Conservation (phyloP, 1,140 invertebrate species). For the Paracyclopina nana region DNA sequence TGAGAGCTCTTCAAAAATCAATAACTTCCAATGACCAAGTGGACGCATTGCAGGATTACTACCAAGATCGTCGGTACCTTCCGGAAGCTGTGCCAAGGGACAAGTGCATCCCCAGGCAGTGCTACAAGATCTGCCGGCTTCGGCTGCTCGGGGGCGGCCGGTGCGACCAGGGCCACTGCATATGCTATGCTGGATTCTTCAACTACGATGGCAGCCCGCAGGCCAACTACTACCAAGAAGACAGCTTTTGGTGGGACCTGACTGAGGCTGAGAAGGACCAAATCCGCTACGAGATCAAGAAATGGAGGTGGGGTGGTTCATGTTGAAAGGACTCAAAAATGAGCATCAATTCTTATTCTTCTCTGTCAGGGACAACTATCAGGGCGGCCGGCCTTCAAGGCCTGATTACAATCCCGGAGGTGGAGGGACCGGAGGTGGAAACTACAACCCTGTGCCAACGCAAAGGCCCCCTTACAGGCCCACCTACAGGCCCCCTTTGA, state of each 20-base stretch:
- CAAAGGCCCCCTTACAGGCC: neutral
- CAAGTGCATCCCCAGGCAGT: no score
- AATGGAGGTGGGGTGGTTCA: no score
- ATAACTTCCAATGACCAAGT: no score
- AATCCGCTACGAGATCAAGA: neutral
- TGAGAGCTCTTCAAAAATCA: no score
- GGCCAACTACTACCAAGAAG: neutral
- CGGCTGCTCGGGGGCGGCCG: slow-evolving; percentile 1
- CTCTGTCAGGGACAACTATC: neutral
- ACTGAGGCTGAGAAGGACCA: neutral
- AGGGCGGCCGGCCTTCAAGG: neutral
- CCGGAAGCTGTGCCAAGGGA: no score
- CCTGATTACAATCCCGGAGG: neutral
- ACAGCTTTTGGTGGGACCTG: slow-evolving; percentile 8
- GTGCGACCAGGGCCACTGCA: neutral
- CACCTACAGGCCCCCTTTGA: neutral
- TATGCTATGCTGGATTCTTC: slow-evolving; percentile 1
- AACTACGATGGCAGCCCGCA: neutral
- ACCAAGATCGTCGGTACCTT: no score
- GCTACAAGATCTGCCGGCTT: slow-evolving; percentile 3
- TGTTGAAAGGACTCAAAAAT: neutral
- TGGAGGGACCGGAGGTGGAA: neutral
- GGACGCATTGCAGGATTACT: no score
- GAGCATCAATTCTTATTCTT: neutral
- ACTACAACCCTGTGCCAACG: neutral